Base-by-base conservation (phyloP, 2,113 vertebrate species). In the Pollachius pollachius region DNA sequence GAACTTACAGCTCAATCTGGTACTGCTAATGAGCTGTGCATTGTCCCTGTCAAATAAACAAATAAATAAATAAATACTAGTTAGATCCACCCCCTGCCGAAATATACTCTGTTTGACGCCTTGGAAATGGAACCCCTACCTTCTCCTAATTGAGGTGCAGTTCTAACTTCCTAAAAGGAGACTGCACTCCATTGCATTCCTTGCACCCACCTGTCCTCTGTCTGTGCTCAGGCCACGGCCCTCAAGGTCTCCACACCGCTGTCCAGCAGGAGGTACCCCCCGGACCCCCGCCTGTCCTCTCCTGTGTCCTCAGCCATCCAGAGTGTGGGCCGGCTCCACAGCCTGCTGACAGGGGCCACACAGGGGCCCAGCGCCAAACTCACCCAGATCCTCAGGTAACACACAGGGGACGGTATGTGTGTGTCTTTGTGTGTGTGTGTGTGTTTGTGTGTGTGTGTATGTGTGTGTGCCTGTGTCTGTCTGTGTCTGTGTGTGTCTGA, bases 291-390 rank as follows among this genome's bases (percentile, higher is more conserved):
- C 60, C 77, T 90, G 0, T 85, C 85, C 37, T 95, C 94, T 1
- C 95, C 96, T 0, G 80, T 96, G 63, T 94, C 95, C 15, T 89
- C 85, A 0, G 93, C 94, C 19, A 93, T 94, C 15, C 94, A 95
- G 83, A 94, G 93, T 13, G 81, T 97, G 58, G 93, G 94, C 21
- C 94, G 94, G 12, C 94, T 98, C 17, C 96, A 97, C 75, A 92
- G 92, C 0, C 92, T 98, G 86, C 89, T 98, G 72, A 90, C 92
- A 0, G 97, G 97, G 13, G 89, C 95, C 71, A 94, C 89, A 70
- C 93, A 93, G 64, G 90, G 93, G 17, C 95, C 95, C 8, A 96
- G 94, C 73, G 84, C 92, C 54, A 94, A 87, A 18, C 84, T 97
- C 54, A 84, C 86, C 8, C 90, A 94, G 59, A 92, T 92, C 3